These are phyloP conservation scores for Pristionchus mayeri DNA, from an alignment of 2,888 invertebrate species.

Conservation along the genomic window DNA sequence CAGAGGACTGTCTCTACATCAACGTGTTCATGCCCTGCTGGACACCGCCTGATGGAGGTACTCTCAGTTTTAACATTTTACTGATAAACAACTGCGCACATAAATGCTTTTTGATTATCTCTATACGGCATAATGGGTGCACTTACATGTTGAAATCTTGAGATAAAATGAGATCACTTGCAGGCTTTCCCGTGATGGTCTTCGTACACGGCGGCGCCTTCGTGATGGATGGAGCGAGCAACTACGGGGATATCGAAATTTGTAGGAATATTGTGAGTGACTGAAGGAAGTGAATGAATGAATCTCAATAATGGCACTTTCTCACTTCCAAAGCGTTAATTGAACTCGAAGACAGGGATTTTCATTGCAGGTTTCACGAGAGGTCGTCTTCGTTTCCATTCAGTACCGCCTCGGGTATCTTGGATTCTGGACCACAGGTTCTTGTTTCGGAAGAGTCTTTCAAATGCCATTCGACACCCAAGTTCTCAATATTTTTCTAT, in stretches of 20 bases:
- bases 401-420: constrained; percentile 65
- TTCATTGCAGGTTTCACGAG: constrained; percentile 55
- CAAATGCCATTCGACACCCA: too few species aligned
- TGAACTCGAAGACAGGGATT: neutral
- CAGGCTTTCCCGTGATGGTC: constrained; percentile 61
- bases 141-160: neutral
- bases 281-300: neutral
- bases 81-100: too few species aligned
- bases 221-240: constrained; percentile 59
- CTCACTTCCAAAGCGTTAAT: too few species aligned
- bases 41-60: constrained; percentile 49
- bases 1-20: constrained; percentile 62
- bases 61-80: too few species aligned
- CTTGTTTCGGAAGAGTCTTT: too few species aligned
- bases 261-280: constrained; percentile 55
- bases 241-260: constrained; percentile 61
- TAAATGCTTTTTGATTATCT: too few species aligned
- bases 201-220: constrained; percentile 64
- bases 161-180: too few species aligned
- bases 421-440: constrained; percentile 62
- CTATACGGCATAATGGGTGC: too few species aligned
- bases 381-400: constrained; percentile 61
- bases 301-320: neutral
- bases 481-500: too few species aligned
- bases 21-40: constrained; percentile 65